Conservation (phyloP, 2,888 invertebrate genomes). For the Esperia sulphurella region DNA sequence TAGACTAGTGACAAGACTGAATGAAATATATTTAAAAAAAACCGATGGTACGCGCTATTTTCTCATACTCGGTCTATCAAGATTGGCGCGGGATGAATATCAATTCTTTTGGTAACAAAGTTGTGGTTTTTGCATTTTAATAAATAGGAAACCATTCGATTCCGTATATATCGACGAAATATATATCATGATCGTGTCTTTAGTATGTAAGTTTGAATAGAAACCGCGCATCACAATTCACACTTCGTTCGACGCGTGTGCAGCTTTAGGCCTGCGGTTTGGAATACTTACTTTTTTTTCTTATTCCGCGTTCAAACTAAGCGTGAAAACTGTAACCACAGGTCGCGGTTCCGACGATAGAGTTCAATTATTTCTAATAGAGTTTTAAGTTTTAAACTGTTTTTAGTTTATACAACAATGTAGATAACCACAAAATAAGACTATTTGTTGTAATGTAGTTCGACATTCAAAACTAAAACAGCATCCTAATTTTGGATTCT, state of each 20-base stretch:
- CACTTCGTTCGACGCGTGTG: slow-evolving; percentile 33
- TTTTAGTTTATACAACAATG: not conserved
- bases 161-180: too few relatives aligned
- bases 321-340: slow-evolving; percentile 6
- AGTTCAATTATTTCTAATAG: slow-evolving; percentile 8
- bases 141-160: slow-evolving; percentile 1
- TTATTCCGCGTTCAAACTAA: not conserved
- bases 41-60: too few relatives aligned
- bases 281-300: not conserved
- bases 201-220: too few relatives aligned
- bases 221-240: slow-evolving; percentile 42
- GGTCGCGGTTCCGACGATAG: slow-evolving; percentile 1
- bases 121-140: slow-evolving; percentile 1
- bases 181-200: too few relatives aligned
- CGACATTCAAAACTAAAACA: too few relatives aligned
- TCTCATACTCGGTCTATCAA: too few relatives aligned
- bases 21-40: too few relatives aligned
- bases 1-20: too few relatives aligned
- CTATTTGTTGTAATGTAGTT: too few relatives aligned
- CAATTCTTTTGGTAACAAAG: not conserved
- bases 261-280: slow-evolving; percentile 41
- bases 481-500: too few relatives aligned
- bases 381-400: slow-evolving; percentile 2
- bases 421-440: too few relatives aligned
- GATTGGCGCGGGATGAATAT: too few relatives aligned